Conservation (phyloP, 2,888 invertebrate species). For the Cephonodes hylas region DNA sequence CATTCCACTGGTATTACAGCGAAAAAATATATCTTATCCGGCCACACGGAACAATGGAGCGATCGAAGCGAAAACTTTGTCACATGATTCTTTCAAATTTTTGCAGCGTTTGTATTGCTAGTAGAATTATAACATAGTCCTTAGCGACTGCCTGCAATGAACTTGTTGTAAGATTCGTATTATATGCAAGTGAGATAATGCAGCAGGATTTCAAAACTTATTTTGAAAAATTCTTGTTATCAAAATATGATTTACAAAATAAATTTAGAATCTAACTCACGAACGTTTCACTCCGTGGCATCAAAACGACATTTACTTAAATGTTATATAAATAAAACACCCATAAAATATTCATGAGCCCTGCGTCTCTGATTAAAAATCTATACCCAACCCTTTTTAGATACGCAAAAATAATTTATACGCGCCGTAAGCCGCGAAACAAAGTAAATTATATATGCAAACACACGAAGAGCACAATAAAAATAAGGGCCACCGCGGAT, state of each 20-base stretch:
- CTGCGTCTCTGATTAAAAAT: slow-evolving; percentile 12
- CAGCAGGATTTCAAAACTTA: too few relatives aligned
- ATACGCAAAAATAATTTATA: slow-evolving; percentile 25
- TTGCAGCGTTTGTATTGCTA: neutral
- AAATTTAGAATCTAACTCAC: neutral
- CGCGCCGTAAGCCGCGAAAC: slow-evolving; percentile 38
- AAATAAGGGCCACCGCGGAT: slow-evolving; percentile 59
- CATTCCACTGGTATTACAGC: slow-evolving; percentile 12
- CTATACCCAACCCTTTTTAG: slow-evolving; percentile 20
- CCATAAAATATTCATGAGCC: slow-evolving; percentile 5
- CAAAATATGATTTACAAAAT: neutral
- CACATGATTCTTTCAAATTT: neutral
- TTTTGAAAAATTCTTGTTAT: too few relatives aligned
- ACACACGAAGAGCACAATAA: slow-evolving; percentile 63
- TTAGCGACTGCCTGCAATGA: too few relatives aligned
- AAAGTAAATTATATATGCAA: slow-evolving; percentile 56
- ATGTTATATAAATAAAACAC: neutral
- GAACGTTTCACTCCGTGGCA: neutral
- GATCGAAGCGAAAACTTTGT: neutral
- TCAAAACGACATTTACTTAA: neutral
- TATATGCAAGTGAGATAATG: too few relatives aligned
- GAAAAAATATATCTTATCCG: slow-evolving; percentile 7
- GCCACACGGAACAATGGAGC: neutral
- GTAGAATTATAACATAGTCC: too few relatives aligned
- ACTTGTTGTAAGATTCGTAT: too few relatives aligned